Percentiles rank a stretch among this genome's conserved stretches.
Evolutionary conservation across 2,888 invertebrate species (phyloP).

Genomic region (Trileptium ribeirensis): DNA sequence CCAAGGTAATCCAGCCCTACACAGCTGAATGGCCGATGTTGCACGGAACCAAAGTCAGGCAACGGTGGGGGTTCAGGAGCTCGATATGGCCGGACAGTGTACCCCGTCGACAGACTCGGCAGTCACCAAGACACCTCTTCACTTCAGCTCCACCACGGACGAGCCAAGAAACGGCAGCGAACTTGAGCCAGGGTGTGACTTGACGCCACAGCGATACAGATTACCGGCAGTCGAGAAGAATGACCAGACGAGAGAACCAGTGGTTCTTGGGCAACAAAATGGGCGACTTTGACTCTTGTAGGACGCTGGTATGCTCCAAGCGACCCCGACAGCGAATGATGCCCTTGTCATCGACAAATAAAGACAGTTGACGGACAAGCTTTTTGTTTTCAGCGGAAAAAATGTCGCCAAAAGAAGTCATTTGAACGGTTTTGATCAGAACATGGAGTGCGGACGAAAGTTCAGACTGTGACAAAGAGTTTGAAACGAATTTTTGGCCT

Average conservation of each 20-base stretch:
- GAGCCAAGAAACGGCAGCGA: background rate
- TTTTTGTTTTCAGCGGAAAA: background rate
- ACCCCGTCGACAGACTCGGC: background rate
- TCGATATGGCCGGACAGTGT: background rate
- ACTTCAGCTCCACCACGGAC: constrained; percentile 13
- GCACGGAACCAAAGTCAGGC: background rate
- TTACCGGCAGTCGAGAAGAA: background rate
- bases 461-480: background rate
- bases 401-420: background rate
- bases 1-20: constrained; percentile 17
- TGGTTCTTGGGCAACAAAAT: background rate
- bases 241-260: background rate
- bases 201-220: background rate
- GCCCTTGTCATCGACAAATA: background rate
- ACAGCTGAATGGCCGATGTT: constrained; percentile 1
- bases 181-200: background rate
- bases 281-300: background rate
- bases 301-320: background rate
- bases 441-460: background rate
- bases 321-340: background rate
- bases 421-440: background rate
- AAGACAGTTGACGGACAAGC: background rate
- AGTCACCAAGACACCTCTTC: background rate
- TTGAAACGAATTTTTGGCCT: background rate
- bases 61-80: background rate